Conservation (phyloP, 2,797 vertebrate genomes). For the Ctenopoma multispine region DNA sequence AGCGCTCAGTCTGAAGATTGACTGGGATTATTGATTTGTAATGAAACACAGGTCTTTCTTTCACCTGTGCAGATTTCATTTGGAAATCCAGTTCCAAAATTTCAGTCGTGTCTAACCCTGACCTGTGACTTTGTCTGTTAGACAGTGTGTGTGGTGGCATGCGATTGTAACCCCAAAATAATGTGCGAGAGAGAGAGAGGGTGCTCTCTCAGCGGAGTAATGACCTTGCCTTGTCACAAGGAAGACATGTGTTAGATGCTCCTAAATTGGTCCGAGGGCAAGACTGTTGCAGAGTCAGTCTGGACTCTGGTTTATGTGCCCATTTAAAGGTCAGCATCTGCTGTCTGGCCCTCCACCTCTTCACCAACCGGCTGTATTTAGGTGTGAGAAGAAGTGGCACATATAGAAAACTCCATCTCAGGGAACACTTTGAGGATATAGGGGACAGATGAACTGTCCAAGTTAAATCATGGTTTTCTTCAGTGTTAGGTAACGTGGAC, state of each 20-base stretch:
- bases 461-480: conserved; percentile 8
- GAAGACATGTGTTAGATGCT: conserved; percentile 65
- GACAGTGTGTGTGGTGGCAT: conserved; percentile 34
- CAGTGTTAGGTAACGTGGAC: conserved; percentile 19
- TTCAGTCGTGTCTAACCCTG: background rate
- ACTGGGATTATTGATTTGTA: conserved; percentile 16
- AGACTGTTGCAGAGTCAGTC: conserved; percentile 53
- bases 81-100: conserved; percentile 1
- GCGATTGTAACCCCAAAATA: conserved; percentile 60
- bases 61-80: conserved; percentile 11
- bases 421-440: conserved; percentile 19
- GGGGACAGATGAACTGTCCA: conserved; percentile 18
- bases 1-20: background rate
- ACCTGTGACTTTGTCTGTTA: conserved; percentile 20
- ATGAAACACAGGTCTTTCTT: conserved; percentile 17
- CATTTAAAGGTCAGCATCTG: conserved; percentile 74
- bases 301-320: conserved; percentile 69
- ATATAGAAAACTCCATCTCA: conserved; percentile 21
- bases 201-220: conserved; percentile 39
- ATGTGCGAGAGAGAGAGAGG: conserved; percentile 49
- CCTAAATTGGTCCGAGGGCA: conserved; percentile 52
- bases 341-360: conserved; percentile 54
- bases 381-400: conserved; percentile 37
- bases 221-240: conserved; percentile 73
- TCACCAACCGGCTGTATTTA: conserved; percentile 43